Conservation (phyloP, 2,113 vertebrate species). For the Danionella cerebrum region DNA sequence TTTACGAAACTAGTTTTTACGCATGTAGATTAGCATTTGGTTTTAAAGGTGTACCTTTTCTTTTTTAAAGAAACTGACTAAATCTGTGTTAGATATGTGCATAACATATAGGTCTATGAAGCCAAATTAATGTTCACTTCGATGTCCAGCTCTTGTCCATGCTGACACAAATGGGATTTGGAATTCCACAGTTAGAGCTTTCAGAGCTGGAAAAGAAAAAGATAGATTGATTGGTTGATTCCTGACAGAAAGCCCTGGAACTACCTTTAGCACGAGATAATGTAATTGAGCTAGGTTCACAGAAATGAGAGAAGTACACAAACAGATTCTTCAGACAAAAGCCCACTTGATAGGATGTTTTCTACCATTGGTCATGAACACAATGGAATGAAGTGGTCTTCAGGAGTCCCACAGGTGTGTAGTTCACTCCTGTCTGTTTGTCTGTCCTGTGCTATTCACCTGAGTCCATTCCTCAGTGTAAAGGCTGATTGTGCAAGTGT, state of each 20-base stretch:
- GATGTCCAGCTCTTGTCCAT: background rate
- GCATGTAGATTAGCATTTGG: no score
- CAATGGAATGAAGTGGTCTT: constrained; percentile 59
- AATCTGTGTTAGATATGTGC: no score
- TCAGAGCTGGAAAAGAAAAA: constrained; percentile 20
- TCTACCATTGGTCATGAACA: constrained; percentile 48
- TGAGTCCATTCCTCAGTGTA: constrained; percentile 49
- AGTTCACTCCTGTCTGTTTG: constrained; percentile 60
- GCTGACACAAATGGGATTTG: background rate
- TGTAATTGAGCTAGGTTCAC: constrained; percentile 32
- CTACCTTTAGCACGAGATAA: constrained; percentile 19
- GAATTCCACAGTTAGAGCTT: constrained; percentile 10
- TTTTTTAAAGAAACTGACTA: no score
- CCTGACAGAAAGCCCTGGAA: constrained; percentile 23
- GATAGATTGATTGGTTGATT: constrained; percentile 35
- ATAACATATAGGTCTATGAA: no score
- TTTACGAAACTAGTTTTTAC: no score
- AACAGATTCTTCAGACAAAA: constrained; percentile 37
- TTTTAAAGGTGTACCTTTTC: no score
- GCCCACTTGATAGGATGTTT: constrained; percentile 41
- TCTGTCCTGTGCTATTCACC: constrained; percentile 62
- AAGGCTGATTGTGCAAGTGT: constrained; percentile 64
- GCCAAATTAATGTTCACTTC: background rate
- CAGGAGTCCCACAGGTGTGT: constrained; percentile 58
- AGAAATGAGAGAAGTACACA: constrained; percentile 22